Base-by-base conservation (phyloP, 2,888 invertebrate species). In the Melanophora roralis region DNA sequence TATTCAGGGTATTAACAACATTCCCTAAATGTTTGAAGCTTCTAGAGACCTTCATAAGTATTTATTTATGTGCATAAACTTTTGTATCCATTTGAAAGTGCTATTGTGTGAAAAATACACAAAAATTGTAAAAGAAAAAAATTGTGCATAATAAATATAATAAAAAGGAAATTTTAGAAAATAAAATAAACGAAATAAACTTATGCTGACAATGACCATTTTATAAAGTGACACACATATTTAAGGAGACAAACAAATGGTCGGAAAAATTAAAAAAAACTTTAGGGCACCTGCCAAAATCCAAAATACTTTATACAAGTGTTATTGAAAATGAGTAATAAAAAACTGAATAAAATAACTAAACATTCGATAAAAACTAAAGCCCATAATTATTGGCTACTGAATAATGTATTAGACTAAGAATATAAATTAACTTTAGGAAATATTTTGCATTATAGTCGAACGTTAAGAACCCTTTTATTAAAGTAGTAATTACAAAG, bases 251-350 rank as follows among this genome's bases (percentile, higher is more conserved):
- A 11, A 32, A 14, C 19, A 34, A 14, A 49, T 21, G 40, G 7
- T 40, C 12, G 14, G n/a, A 34, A 71, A 65, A 69, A 78, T 65
- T 78, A 65, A 65, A 68, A 76, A 81, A 78, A 73, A 74, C 73
- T 67, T 74, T 73, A 19, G 45, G 77, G 74, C 82, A 82, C 82
- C 79, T 82, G 82, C 82, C 82, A 76, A 76, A 67, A 59, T 68
- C 43, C 57, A 71, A 72, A 67, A 67, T 67, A n/a, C n/a, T n/a
- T n/a, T n/a, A 68, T 72, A 72, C 14, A 36, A 62, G 49, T 62
- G 71, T 73, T 38, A 12, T n/a, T 38, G 5, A 34, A 62, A 34
- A 51, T 2, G 8, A 7, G 43, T 16, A 1, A 36, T 12, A 36
- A 14, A n/a, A n/a, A n/a, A n/a, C n/a, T n/a, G n/a, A n/a, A n/a